phyloP scores from a whole-genome alignment of 2,113 vertebrate genomes.

The Mastomys natalensis region DNA sequence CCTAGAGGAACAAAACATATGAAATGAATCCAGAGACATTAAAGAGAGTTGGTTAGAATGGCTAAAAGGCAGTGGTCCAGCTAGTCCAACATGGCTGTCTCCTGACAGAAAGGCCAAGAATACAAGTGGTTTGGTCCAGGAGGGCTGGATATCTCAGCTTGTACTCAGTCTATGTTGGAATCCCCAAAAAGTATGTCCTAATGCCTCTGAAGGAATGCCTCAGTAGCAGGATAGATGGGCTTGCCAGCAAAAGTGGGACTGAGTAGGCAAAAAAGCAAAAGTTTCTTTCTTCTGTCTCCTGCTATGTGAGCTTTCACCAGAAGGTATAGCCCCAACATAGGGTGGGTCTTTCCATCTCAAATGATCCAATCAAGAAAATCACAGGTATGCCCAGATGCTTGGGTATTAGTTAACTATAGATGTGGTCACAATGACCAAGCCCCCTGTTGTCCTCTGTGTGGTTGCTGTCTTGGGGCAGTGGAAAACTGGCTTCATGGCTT shows the following conservation, averaged over 20 bases:
- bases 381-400: background rate
- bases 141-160: background rate
- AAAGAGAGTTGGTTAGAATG: background rate
- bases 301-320: background rate
- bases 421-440: background rate
- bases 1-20: background rate
- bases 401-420: background rate
- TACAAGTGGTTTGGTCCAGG: background rate
- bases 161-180: background rate
- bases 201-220: background rate
- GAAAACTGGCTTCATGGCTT: background rate
- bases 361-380: background rate
- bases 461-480: background rate
- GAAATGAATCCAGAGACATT: background rate
- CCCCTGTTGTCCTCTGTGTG: background rate
- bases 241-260: background rate
- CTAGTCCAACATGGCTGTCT: background rate
- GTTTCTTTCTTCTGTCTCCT: background rate
- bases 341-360: background rate
- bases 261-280: background rate
- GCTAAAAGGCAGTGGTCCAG: background rate
- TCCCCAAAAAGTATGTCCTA: background rate
- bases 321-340: background rate
- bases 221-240: background rate
- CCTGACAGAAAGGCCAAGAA: background rate